Base-by-base conservation (phyloP, 2,888 invertebrate genomes). In the Embidobia sp. region DNA sequence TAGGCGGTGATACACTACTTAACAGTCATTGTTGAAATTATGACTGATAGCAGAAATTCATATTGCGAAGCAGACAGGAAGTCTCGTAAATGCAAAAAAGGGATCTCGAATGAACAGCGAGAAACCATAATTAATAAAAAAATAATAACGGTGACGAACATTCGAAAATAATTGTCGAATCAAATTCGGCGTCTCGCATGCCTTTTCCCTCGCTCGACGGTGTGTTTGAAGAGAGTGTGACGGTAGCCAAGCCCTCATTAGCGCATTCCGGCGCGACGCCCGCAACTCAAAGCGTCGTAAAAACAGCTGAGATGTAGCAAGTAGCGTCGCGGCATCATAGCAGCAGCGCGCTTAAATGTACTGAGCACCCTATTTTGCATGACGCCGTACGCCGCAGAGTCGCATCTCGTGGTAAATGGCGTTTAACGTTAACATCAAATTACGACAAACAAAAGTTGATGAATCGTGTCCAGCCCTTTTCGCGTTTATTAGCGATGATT, bases 261-360 rank as follows among this genome's bases (percentile, higher is more conserved):
- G 88, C 88, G 89, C 89, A 89, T 89, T 89, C 89, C 89, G 87
- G 85, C 86, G 86, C 88, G 89, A 89, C 89, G 87, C 89, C 88
- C 88, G 89, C 88, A 86, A 88, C 86, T 89, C 88, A 88, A 88
- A 89, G 88, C 84, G 86, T 88, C 88, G 87, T 88, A 89, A 89
- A 89, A 89, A 87, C 88, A 86, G 85, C 87, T 86, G 87, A 88
- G 86, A 87, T 85, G 86, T 86, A 82, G 81, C 81, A 73, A 80
- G 80, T 75, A 78, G 70, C 80, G 77, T 67, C 80, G 79, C 79
- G 61, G 78, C 64, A 61, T 67, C 79, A 72, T 63, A 75, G 79
- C 70, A 67, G 66, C 67, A 69, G 64, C 72, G 42, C 31, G 40
- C 66, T 75, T 69, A 69, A 80, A 80, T 76, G 76, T 57, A 70